phyloP scores from a whole-genome alignment of 2,797 vertebrate species.

The Rhinophrynus dorsalis region DNA sequence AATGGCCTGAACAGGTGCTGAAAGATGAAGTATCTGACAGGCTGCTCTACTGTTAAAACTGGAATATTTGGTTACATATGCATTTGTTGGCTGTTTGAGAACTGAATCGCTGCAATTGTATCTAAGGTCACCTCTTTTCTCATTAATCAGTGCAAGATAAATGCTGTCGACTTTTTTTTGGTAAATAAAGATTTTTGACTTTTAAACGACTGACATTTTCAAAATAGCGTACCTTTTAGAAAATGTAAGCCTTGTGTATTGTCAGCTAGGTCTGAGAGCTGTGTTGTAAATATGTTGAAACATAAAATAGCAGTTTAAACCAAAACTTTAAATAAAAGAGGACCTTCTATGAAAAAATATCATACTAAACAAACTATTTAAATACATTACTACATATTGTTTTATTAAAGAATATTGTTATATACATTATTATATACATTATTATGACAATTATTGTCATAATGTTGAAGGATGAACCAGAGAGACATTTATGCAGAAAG shows the following conservation, averaged over 20 bases:
- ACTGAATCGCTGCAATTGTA: conserved; percentile 56
- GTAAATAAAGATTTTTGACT: conserved; percentile 47
- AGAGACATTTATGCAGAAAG: too few relatives aligned
- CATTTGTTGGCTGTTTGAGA: conserved; percentile 60
- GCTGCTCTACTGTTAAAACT: conserved; percentile 75
- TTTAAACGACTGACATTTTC: conserved; percentile 46
- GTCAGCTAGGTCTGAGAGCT: conserved; percentile 23
- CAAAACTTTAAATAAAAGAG: not conserved
- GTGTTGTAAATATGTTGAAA: conserved; percentile 25
- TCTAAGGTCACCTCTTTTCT: conserved; percentile 58
- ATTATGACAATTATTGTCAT: too few relatives aligned
- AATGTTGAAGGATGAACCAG: too few relatives aligned
- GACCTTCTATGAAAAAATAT: too few relatives aligned
- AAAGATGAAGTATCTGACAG: conserved; percentile 78
- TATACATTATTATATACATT: too few relatives aligned
- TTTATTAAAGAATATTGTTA: too few relatives aligned
- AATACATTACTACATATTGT: too few relatives aligned
- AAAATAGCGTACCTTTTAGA: conserved; percentile 35
- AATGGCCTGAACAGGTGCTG: conserved; percentile 85
- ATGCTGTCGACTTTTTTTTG: conserved; percentile 49
- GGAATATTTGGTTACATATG: conserved; percentile 74
- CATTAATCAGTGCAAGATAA: conserved; percentile 55
- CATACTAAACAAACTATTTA: too few relatives aligned
- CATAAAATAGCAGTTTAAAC: conserved; percentile 16
- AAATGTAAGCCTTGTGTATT: conserved; percentile 14